phyloP scores from a whole-genome alignment of 1,140 invertebrate genomes.

The Gonioctena quinquepunctata region DNA sequence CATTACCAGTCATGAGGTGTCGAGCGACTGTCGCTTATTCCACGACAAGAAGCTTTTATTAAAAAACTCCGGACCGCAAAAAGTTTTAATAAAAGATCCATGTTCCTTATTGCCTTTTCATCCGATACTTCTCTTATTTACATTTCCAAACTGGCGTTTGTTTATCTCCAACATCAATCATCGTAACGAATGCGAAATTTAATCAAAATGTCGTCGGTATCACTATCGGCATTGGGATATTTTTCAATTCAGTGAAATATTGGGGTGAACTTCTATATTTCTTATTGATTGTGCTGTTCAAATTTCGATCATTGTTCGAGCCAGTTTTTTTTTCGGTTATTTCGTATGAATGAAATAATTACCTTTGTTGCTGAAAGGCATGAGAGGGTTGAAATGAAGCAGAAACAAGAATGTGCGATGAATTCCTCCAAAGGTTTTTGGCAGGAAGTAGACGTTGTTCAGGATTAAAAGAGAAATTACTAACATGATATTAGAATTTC shows the following conservation, averaged over 20 bases:
- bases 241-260: conserved; percentile 6
- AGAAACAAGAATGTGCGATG: too few relatives aligned
- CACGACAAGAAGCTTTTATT: conserved; percentile 40
- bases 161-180: conserved; percentile 49
- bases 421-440: too few relatives aligned
- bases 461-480: too few relatives aligned
- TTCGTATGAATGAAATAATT: background rate
- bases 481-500: too few relatives aligned
- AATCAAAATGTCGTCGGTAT: conserved; percentile 37
- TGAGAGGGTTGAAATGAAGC: too few relatives aligned
- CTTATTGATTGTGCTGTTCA: conserved; percentile 1
- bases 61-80: conserved; percentile 46
- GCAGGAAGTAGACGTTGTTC: too few relatives aligned
- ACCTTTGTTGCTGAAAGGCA: too few relatives aligned
- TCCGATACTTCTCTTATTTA: conserved; percentile 42
- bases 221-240: conserved; percentile 1
- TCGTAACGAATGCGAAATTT: conserved; percentile 44
- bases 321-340: background rate
- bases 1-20: background rate
- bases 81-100: conserved; percentile 49
- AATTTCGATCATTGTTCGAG: background rate
- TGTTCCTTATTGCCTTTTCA: conserved; percentile 46
- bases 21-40: background rate
- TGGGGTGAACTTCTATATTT: background rate
- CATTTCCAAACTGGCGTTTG: conserved; percentile 37